phyloP scores from a whole-genome alignment of 2,797 vertebrate genomes.

The Macropodus opercularis region DNA sequence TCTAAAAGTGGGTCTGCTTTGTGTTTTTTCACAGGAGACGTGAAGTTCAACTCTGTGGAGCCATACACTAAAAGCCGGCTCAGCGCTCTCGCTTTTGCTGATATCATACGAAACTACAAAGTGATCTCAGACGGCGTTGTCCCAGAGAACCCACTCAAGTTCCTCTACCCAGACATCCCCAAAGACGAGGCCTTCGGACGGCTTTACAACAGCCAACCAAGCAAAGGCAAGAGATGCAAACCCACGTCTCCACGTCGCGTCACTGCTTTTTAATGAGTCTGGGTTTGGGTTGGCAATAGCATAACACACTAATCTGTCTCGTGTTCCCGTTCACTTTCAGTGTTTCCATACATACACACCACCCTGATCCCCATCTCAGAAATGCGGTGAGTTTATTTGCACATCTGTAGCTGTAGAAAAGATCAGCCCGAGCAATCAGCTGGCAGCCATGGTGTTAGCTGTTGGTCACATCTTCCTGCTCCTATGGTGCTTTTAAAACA shows the following conservation, averaged over 20 bases:
- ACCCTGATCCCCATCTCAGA: slow-evolving; percentile 92
- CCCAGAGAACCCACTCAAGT: slow-evolving; percentile 94
- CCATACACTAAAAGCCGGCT: slow-evolving; percentile 95
- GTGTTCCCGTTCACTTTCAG: slow-evolving; percentile 72
- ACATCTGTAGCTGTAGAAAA: too few species aligned
- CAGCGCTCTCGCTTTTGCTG: slow-evolving; percentile 90
- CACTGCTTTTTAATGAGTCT: not conserved
- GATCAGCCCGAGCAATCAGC: too few species aligned
- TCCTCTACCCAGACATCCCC: slow-evolving; percentile 93
- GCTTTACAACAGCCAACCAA: slow-evolving; percentile 94
- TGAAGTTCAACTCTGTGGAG: slow-evolving; percentile 94
- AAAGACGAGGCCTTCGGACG: slow-evolving; percentile 96
- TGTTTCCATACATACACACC: slow-evolving; percentile 88
- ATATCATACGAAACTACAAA: slow-evolving; percentile 96
- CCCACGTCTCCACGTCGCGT: not conserved
- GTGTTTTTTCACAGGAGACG: slow-evolving; percentile 81
- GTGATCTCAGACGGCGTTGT: slow-evolving; percentile 93
- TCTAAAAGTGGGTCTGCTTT: too few species aligned
- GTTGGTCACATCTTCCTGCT: too few species aligned
- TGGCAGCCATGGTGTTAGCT: too few species aligned
- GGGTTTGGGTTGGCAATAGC: not conserved
- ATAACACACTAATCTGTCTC: slow-evolving; percentile 6
- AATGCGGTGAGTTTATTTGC: slow-evolving; percentile 71
- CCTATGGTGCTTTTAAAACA: too few species aligned
- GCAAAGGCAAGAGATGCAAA: slow-evolving; percentile 83